Evolutionary conservation across 2,888 invertebrate species (phyloP).

Genomic region (Eupeodes latifasciatus): DNA sequence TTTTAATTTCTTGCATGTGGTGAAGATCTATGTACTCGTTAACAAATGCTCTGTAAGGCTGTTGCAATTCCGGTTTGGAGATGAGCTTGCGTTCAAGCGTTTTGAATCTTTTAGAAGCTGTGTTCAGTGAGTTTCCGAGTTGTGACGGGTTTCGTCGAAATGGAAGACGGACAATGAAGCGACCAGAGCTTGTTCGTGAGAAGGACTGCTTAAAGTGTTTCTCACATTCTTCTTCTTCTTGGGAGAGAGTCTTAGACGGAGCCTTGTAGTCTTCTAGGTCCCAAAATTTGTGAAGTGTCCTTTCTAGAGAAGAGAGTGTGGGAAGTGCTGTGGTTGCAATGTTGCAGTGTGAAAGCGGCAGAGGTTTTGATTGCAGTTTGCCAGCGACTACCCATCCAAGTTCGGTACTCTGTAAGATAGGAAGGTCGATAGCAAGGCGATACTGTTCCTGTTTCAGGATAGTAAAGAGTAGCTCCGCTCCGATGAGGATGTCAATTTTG

Average conservation of each 20-base stretch:
- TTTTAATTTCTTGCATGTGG: constrained; percentile 3
- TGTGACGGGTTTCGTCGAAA: constrained; percentile 12
- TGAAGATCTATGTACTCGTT: background rate
- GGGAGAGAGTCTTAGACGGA: background rate
- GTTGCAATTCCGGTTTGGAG: constrained; percentile 1
- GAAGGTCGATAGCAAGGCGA: background rate
- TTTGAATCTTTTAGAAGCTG: constrained; percentile 3
- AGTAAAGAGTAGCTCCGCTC: background rate
- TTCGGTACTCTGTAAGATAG: background rate
- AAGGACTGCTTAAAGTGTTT: constrained; percentile 3
- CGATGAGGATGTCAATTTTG: no score
- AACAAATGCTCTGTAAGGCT: background rate
- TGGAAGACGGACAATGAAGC: constrained; percentile 7
- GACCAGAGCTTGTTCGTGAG: constrained; percentile 10
- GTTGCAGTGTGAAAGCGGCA: background rate
- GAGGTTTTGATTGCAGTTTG: background rate
- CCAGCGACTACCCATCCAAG: constrained; percentile 21
- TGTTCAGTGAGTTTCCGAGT: constrained; percentile 8
- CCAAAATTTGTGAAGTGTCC: constrained; percentile 1
- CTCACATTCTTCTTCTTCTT: background rate
- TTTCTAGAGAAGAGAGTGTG: background rate
- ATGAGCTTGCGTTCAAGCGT: constrained; percentile 11
- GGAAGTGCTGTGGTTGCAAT: no score
- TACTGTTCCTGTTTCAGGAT: background rate
- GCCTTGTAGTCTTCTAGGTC: background rate